Evolutionary conservation across 2,113 vertebrate genomes (phyloP).

Genomic region (Callionymus lyra): DNA sequence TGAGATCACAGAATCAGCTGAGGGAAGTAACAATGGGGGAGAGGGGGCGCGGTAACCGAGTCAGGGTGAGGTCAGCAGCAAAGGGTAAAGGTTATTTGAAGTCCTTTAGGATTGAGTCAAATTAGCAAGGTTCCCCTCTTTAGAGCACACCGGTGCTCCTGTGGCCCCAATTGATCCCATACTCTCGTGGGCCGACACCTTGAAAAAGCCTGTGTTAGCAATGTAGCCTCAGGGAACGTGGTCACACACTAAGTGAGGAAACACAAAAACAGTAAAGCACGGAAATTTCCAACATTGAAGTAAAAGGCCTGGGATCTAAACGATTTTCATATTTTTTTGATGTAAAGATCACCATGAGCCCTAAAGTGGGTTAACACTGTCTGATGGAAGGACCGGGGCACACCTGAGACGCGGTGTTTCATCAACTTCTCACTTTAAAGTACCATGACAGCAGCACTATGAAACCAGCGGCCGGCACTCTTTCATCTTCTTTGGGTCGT

Average conservation of each 20-base stretch:
- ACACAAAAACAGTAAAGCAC: slow-evolving; percentile 1
- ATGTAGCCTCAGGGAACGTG: slow-evolving; percentile 21
- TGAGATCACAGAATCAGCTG: slow-evolving; percentile 13
- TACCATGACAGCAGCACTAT: no score
- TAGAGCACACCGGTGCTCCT: slow-evolving; percentile 1
- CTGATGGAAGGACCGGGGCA: no score
- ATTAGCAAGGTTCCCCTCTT: slow-evolving; percentile 20
- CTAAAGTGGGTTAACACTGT: no score
- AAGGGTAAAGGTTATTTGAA: slow-evolving; percentile 7
- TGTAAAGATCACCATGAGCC: no score
- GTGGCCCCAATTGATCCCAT: slow-evolving; percentile 34
- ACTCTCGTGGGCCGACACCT: slow-evolving; percentile 15
- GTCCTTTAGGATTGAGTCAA: slow-evolving; percentile 24
- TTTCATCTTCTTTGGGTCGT: no score
- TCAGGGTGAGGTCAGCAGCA: slow-evolving; percentile 35
- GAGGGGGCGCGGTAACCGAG: slow-evolving; percentile 26
- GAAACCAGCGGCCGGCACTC: no score
- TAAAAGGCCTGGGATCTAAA: no score
- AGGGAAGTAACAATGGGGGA: slow-evolving; percentile 14
- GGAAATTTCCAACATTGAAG: no score
- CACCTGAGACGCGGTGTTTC: no score
- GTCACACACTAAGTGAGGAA: slow-evolving; percentile 10
- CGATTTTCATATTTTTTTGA: no score
- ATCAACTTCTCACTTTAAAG: no score
- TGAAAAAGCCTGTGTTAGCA: slow-evolving; percentile 23